A percentile compares a stretch with the other conserved stretches of the same genome.
Conservation (phyloP, 2,113 vertebrate genomes). For the Alethe diademata region DNA sequence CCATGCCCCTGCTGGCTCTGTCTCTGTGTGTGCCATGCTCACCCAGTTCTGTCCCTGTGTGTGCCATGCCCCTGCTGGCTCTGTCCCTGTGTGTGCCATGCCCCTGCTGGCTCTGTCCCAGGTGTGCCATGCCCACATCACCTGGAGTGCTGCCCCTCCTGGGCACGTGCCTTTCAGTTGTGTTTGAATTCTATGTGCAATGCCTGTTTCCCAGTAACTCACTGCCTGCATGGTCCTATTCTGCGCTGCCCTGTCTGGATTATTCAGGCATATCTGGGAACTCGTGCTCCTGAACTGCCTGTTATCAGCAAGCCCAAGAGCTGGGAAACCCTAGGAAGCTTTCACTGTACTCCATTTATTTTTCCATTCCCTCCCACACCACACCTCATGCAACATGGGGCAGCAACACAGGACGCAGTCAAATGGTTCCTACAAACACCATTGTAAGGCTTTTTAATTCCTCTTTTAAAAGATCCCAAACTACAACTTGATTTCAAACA, state of each 20-base stretch:
- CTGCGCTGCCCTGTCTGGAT: background rate
- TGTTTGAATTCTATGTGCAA: background rate
- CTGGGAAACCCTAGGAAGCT: background rate
- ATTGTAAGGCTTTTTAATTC: background rate
- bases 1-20: background rate
- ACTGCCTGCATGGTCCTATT: background rate
- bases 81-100: background rate
- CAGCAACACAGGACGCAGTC: background rate
- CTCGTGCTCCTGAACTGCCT: background rate
- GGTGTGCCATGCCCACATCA: background rate
- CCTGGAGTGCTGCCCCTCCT: rapidly evolving
- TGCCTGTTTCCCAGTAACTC: background rate
- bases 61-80: no score
- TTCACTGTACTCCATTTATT: background rate
- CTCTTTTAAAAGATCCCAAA: background rate
- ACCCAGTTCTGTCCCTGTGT: no score
- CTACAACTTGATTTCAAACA: background rate
- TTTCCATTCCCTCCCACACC: background rate
- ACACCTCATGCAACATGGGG: background rate
- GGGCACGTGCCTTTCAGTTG: rapidly evolving
- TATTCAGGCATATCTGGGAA: background rate
- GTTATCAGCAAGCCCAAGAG: background rate
- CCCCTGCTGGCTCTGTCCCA: no score
- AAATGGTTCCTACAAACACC: background rate
- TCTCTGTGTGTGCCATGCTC: background rate